Evolutionary conservation across 2,888 invertebrate genomes (phyloP), one percentile per base, ranked within the genome.

Genomic region (Keiferia lycopersicella): DNA sequence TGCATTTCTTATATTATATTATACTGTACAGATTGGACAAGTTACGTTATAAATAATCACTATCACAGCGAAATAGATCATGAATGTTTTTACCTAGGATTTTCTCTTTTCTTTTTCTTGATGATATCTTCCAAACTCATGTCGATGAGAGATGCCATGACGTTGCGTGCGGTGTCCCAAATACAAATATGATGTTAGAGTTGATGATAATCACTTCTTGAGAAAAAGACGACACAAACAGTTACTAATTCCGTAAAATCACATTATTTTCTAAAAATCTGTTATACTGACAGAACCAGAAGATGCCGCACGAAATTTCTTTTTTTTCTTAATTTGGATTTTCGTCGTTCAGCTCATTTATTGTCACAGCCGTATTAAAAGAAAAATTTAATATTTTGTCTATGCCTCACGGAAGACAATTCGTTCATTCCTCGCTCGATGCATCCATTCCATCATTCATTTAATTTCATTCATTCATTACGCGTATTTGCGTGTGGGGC

Each of bases 101-200:
- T 84, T 69, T 80, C 79, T 71, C 74, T 86, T 74, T 83, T 90
- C 72, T 85, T 91, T 71, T 83, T 87, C 70, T 84, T 77, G 59
- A 92, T 92, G 39, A 92, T 92, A 75, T 92, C 92, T 76, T 92
- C 92, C 68, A 92, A 79, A 70, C 91, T 92, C 88, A 92, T 88
- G 67, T 90, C 83, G 58, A 88, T 76, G 66, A 77, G 81, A 0
- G 90, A 84, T 71, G 86, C 74, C 89, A 88, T 89, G 38, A 16
- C 22, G 8, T 50, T 20, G 56, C 34, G 8, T 26, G 56, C 30
- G 26, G 1, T 26, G 12, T 14, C 2, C 22, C 30, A 30, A 12
- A 10, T 57, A 57, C n/a, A 22, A 11, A 18, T 12, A 51, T 51
- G n/a, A 1, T 18, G 16, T n/a, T n/a, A 6, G 7, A 16, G n/a